Evolutionary conservation across 2,797 vertebrate genomes (phyloP).

Genomic region (Decapterus maruadsi): DNA sequence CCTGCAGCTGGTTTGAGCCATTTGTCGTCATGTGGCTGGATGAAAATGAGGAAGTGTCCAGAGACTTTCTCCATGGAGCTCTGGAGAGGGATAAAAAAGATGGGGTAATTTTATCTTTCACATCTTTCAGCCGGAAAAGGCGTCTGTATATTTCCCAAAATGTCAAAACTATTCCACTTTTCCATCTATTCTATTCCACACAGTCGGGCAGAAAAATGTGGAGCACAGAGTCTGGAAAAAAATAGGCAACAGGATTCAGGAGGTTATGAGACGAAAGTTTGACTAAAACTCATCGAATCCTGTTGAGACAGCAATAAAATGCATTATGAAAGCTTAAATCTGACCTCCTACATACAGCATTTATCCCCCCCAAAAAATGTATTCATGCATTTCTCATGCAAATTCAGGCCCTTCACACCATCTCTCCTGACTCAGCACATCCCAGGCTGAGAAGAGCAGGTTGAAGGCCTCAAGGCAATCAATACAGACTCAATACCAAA

Average conservation of each 20-base stretch:
- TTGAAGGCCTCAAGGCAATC: constrained; percentile 69
- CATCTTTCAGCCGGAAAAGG: not conserved
- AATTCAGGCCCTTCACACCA: constrained; percentile 50
- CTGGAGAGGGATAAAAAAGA: constrained; percentile 97
- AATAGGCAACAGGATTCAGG: not conserved
- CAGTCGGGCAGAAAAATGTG: not conserved
- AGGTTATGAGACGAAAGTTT: constrained; percentile 22
- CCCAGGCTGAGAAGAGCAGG: constrained; percentile 55
- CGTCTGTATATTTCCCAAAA: not conserved
- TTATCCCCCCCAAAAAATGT: constrained; percentile 18
- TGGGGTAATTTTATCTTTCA: constrained; percentile 85
- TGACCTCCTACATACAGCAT: constrained; percentile 41
- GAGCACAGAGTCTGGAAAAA: not conserved
- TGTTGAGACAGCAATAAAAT: constrained; percentile 55
- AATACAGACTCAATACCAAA: constrained; percentile 72
- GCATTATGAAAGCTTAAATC: constrained; percentile 27
- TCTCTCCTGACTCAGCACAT: constrained; percentile 65
- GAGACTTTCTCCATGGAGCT: constrained; percentile 97
- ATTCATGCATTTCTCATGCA: constrained; percentile 68
- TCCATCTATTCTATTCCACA: not conserved
- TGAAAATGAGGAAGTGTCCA: constrained; percentile 97
- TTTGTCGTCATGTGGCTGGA: constrained; percentile 99
- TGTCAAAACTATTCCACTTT: not conserved
- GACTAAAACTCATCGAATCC: constrained; percentile 36
- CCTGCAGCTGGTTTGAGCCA: constrained; percentile 95